phyloP scores from a whole-genome alignment of 2,888 invertebrate species.

The Thecocarcelia acutangulata region DNA sequence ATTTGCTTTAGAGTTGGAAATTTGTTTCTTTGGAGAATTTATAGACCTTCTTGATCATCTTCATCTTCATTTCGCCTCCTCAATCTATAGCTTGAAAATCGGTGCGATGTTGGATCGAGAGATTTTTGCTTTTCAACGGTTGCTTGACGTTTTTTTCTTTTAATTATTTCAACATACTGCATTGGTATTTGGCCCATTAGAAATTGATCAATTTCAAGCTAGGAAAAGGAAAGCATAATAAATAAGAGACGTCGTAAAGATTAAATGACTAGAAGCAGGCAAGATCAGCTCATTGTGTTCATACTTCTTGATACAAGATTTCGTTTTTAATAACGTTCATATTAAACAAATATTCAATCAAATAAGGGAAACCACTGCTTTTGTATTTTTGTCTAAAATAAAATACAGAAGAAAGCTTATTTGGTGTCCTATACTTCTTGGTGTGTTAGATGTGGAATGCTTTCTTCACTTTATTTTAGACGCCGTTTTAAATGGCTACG shows the following conservation, averaged over 20 bases:
- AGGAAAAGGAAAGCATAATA: background rate
- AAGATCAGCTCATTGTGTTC: too few species aligned
- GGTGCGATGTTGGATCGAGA: background rate
- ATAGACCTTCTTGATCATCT: constrained; percentile 63
- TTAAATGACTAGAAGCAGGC: too few species aligned
- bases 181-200: constrained; percentile 71
- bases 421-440: too few species aligned
- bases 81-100: constrained; percentile 22
- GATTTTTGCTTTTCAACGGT: constrained; percentile 8
- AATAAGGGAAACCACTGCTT: too few species aligned
- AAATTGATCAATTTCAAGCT: constrained; percentile 70
- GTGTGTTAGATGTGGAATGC: too few species aligned
- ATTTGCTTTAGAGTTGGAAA: background rate
- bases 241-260: background rate
- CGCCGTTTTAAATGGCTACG: too few species aligned
- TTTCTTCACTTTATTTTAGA: too few species aligned
- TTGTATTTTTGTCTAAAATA: too few species aligned
- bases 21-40: constrained; percentile 11
- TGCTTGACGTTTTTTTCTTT: constrained; percentile 25
- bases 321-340: too few species aligned
- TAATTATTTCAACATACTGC: constrained; percentile 65
- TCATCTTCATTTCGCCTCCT: constrained; percentile 20
- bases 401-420: too few species aligned
- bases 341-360: too few species aligned
- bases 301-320: too few species aligned